Evolutionary conservation across 2,797 vertebrate genomes (phyloP).

Genomic region (Tiaroga cobitis): DNA sequence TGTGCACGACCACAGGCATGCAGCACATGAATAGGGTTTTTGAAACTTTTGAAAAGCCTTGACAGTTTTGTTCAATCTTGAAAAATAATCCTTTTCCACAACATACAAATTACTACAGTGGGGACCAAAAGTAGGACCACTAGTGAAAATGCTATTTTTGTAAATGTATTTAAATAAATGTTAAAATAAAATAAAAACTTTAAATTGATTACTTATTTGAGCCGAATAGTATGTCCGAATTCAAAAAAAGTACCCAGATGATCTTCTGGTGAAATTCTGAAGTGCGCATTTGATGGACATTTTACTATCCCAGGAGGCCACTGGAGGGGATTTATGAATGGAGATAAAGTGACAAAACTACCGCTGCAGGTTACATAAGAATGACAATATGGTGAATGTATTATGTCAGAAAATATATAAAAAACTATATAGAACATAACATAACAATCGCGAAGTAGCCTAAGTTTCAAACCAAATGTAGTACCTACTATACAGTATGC

Average conservation of each 20-base stretch:
- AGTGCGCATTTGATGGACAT: neutral
- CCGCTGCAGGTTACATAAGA: too few relatives aligned
- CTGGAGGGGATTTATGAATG: too few relatives aligned
- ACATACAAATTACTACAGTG: neutral
- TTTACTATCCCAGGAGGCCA: too few relatives aligned
- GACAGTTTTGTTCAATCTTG: neutral
- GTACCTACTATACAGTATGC: neutral
- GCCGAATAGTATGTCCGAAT: neutral
- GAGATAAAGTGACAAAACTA: too few relatives aligned
- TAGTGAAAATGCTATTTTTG: neutral
- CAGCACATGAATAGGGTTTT: neutral
- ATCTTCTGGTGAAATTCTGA: neutral
- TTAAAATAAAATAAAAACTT: neutral
- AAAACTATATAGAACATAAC: too few relatives aligned
- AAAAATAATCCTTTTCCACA: neutral
- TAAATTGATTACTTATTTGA: neutral
- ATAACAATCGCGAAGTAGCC: too few relatives aligned
- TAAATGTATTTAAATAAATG: neutral
- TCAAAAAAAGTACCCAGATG: neutral
- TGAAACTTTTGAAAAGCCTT: conserved; percentile 12
- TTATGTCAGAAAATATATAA: too few relatives aligned
- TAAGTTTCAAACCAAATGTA: neutral
- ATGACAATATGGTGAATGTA: too few relatives aligned
- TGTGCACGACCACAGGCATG: neutral
- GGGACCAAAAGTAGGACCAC: neutral